Evolutionary conservation across 1,140 invertebrate species (phyloP).

Genomic region (Bombus difficillimus): DNA sequence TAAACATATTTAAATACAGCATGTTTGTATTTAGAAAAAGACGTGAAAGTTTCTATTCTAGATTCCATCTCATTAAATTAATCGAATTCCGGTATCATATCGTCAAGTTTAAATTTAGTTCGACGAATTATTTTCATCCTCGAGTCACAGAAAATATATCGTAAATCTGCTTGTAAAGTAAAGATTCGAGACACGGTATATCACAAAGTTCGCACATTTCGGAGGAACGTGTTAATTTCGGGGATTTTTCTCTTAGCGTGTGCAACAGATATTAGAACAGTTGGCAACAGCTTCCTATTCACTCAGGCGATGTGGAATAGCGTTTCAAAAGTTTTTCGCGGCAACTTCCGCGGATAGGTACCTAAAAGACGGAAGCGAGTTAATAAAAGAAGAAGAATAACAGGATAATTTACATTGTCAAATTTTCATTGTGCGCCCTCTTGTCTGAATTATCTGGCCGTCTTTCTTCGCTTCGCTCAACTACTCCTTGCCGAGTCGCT

Average conservation of each 20-base stretch:
- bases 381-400: conserved; percentile 63
- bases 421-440: conserved; percentile 60
- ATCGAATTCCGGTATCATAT: too few species aligned
- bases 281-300: conserved; percentile 38
- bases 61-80: too few species aligned
- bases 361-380: conserved; percentile 43
- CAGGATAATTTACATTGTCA: conserved; percentile 74
- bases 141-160: neutral
- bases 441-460: conserved; percentile 36
- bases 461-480: conserved; percentile 44
- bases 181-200: neutral
- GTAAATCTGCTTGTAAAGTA: too few species aligned
- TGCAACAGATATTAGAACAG: conserved; percentile 17
- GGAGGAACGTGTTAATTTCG: conserved; percentile 16
- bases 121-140: neutral
- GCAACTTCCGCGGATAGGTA: conserved; percentile 33
- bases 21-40: too few species aligned
- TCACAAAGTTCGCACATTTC: neutral
- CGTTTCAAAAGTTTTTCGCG: conserved; percentile 6
- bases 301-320: conserved; percentile 7
- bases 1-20: neutral
- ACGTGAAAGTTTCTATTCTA: too few species aligned
- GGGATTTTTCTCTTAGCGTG: neutral
- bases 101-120: too few species aligned
- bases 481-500: conserved; percentile 45